Evolutionary conservation across 2,888 invertebrate species (phyloP).

Genomic region (Neelides folsomi): DNA sequence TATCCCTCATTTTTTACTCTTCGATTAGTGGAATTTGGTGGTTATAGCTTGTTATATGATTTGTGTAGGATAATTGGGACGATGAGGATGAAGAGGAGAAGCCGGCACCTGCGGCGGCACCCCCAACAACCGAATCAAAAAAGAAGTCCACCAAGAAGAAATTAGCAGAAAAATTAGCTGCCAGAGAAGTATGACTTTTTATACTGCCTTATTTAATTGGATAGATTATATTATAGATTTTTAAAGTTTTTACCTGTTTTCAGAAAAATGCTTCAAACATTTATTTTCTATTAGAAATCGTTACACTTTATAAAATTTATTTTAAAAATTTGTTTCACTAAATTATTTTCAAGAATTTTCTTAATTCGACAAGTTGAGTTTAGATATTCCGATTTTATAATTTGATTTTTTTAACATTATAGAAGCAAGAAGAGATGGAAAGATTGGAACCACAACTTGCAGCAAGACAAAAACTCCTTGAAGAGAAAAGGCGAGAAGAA

Average conservation of each 20-base stretch:
- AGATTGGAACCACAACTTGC: conserved; percentile 63
- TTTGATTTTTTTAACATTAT: conserved; percentile 37
- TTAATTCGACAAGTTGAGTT: too few relatives aligned
- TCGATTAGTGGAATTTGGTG: too few relatives aligned
- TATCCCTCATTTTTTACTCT: too few relatives aligned
- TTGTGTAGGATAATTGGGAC: conserved; percentile 78
- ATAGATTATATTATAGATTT: too few relatives aligned
- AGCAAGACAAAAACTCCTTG: conserved; percentile 57
- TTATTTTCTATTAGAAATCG: too few relatives aligned
- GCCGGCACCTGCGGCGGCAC: background rate
- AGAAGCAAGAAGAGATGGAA: conserved; percentile 38
- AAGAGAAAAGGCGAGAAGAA: conserved; percentile 73
- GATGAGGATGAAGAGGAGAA: conserved; percentile 62
- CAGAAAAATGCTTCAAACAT: too few relatives aligned
- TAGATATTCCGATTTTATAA: too few relatives aligned
- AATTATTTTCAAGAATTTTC: too few relatives aligned
- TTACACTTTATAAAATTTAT: too few relatives aligned
- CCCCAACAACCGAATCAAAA: conserved; percentile 12
- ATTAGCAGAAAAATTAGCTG: conserved; percentile 10
- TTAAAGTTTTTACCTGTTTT: too few relatives aligned
- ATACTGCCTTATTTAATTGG: too few relatives aligned
- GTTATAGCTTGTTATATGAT: background rate
- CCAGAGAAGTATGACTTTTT: background rate
- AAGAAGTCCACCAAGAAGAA: conserved; percentile 33
- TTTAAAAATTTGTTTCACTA: too few relatives aligned